Base-by-base conservation (phyloP, 2,888 invertebrate species). In the Pogonocherus hispidulus region DNA sequence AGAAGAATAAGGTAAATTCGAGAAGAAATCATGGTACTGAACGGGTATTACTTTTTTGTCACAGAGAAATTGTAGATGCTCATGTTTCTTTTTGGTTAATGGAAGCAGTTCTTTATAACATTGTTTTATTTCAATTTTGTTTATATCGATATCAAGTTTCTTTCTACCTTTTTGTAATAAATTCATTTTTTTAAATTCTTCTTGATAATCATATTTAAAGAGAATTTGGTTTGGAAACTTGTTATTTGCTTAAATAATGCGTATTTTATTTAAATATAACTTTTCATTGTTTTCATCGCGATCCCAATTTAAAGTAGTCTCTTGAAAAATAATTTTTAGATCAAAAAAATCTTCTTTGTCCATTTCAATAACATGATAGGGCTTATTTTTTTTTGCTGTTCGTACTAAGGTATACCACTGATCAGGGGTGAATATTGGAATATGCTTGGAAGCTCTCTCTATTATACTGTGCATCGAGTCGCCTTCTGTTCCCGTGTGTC, bases 401-500 rank as follows among this genome's bases (percentile, higher is more conserved):
- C 54, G 3, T 11, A 55, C 54, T 9, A 32, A 9, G 2, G 54
- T 35, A 27, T 52, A 23, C 52, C 52, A 52, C 27, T 44, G 44
- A 18, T 44, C 44, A 44, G 44, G 44, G 3, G 47, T 47, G 5
- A 6, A 19, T 19, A 47, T 20, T 5, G 47, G 20, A 19, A 47
- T 4, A 47, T 19, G 19, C 9, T 8, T 47, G 6, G 47, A 2
- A 2, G 47, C 47, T 20, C 9, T 66, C 59, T 77, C 78, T 16
- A 78, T 78, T 37, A 72, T 41, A 9, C 78, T 75, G 63, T 79
- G 80, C 37, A 78, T 70, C 5, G 74, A 76, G 67, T 79, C 78
- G 2, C 76, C 76, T 57, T 80, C 79, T 55, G 75, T 74, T 70
- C 79, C 76, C 11, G 79, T 79, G 55, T 79, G 78, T 4, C 76